phyloP scores from a whole-genome alignment of 2,113 vertebrate species.

The Rhegmatorhina hoffmannsi region DNA sequence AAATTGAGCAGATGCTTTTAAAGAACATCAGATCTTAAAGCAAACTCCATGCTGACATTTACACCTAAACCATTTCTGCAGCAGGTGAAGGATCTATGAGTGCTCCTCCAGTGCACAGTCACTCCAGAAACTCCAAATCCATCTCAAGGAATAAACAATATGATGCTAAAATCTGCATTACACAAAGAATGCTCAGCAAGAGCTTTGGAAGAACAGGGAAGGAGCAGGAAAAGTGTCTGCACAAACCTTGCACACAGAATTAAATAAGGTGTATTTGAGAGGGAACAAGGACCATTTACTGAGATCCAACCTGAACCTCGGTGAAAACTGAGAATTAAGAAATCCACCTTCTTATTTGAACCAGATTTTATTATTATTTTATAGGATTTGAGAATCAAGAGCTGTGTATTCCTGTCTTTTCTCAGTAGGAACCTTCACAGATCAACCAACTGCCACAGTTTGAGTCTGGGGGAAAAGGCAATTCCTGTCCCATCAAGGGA shows the following conservation, averaged over 20 bases:
- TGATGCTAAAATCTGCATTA: neutral
- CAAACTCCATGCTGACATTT: neutral
- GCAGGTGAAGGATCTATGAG: neutral
- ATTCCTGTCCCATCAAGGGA: neutral
- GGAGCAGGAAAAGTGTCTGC: neutral
- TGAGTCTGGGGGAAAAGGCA: neutral
- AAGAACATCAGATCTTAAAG: neutral
- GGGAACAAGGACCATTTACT: neutral
- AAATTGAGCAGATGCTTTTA: neutral
- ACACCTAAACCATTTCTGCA: neutral
- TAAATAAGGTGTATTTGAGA: neutral
- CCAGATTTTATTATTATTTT: neutral
- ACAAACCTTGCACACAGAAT: neutral
- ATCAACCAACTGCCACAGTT: neutral
- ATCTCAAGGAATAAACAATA: neutral
- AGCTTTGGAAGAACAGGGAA: neutral
- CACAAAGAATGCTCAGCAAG: neutral
- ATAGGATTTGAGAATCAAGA: neutral
- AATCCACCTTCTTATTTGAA: neutral
- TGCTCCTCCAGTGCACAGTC: neutral
- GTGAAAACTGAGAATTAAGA: neutral
- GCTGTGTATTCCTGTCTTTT: neutral
- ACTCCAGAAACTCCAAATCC: neutral
- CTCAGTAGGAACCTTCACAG: neutral
- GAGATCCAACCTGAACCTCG: neutral